Conservation (phyloP, 2,797 vertebrate species). For the Iguana delicatissima region DNA sequence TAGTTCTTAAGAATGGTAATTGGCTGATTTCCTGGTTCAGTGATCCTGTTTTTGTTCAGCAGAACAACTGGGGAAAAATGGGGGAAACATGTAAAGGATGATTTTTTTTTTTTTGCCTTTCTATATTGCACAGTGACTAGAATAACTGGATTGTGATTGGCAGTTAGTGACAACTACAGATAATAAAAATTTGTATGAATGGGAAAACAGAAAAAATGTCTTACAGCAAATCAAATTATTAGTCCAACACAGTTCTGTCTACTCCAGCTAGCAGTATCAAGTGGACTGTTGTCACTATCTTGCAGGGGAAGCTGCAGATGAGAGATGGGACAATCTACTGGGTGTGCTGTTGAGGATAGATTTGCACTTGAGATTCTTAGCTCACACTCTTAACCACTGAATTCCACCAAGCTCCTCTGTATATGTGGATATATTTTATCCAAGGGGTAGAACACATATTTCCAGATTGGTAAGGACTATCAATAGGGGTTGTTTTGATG, state of each 20-base stretch:
- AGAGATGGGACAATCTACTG: background rate
- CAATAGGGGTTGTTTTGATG: slow-evolving; percentile 34
- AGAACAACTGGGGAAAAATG: slow-evolving; percentile 12
- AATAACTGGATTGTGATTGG: background rate
- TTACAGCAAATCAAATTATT: background rate
- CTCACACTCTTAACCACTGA: background rate
- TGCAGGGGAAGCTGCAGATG: background rate
- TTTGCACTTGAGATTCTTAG: background rate
- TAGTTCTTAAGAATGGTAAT: slow-evolving; percentile 13
- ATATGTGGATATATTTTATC: background rate
- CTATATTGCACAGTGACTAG: slow-evolving; percentile 23
- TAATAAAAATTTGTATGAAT: background rate
- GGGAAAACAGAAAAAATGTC: background rate
- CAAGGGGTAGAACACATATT: background rate
- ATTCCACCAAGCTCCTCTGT: background rate
- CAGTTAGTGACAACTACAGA: background rate
- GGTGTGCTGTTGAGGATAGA: background rate
- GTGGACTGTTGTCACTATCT: background rate
- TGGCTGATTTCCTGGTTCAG: slow-evolving; percentile 32
- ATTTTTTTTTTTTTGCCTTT: background rate
- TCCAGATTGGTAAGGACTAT: slow-evolving; percentile 36
- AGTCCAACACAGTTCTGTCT: background rate
- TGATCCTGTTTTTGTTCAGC: background rate
- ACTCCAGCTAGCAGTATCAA: background rate
- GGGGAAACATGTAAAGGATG: slow-evolving; percentile 2